Conservation (phyloP, 2,888 invertebrate species). For the Drosophila macrothrix region DNA sequence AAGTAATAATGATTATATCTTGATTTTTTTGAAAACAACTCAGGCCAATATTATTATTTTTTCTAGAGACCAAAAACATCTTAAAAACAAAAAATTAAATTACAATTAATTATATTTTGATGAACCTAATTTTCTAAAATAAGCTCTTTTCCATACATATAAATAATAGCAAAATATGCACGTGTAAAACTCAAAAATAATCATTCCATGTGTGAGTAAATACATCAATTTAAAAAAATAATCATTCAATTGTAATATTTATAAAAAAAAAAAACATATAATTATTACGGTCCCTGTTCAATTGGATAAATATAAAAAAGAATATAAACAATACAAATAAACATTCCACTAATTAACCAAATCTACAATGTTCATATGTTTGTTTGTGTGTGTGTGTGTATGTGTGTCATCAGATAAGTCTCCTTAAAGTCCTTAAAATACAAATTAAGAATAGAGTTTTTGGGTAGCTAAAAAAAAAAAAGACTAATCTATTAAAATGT, state of each 20-base stretch:
- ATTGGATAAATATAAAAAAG: background rate
- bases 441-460: conserved; percentile 5
- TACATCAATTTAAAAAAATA: background rate
- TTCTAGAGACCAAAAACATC: background rate
- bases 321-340: background rate
- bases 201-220: background rate
- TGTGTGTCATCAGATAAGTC: background rate
- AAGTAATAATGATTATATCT: background rate
- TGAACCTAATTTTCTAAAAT: background rate
- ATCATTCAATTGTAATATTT: background rate
- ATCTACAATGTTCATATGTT: background rate
- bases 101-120: background rate
- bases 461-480: conserved; percentile 10
- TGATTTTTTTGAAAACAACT: background rate
- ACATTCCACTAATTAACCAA: conserved; percentile 3
- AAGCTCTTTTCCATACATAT: background rate
- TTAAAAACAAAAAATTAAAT: background rate
- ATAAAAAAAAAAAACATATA: background rate
- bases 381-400: background rate
- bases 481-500: conserved; percentile 16
- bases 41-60: background rate
- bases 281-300: conserved; percentile 1
- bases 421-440: conserved; percentile 10
- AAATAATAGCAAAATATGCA: background rate
- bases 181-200: background rate